A percentile compares a stretch with the other conserved stretches of the same genome.
These are phyloP conservation scores for Trachymyrmex cornetzi DNA, from an alignment of 1,140 invertebrate species.

Conservation along the genomic window DNA sequence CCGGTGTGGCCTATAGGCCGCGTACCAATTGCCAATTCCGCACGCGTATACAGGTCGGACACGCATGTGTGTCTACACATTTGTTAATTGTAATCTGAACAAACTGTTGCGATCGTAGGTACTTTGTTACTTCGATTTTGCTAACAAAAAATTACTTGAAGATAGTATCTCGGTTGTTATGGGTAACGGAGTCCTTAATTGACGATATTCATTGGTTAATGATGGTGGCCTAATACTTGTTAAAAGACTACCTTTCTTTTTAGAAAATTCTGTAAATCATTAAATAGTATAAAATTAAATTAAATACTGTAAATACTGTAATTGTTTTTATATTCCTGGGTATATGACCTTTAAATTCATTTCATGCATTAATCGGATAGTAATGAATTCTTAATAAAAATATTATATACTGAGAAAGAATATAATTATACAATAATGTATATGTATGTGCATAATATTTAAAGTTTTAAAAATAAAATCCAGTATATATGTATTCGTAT, in stretches of 20 bases:
- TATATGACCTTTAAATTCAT: no score
- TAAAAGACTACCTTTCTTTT: neutral
- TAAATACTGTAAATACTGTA: neutral
- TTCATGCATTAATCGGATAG: no score
- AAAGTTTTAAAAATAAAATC: no score
- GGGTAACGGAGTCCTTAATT: neutral
- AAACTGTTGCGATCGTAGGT: slow-evolving; percentile 61
- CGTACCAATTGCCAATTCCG: slow-evolving; percentile 60
- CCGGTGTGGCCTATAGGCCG: slow-evolving; percentile 22
- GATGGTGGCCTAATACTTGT: neutral
- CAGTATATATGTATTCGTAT: neutral
- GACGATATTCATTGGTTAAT: neutral
- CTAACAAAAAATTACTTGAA: neutral
- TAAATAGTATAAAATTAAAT: neutral
- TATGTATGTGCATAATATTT: neutral
- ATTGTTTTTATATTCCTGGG: no score
- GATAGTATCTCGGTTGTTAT: neutral
- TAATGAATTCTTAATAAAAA: neutral
- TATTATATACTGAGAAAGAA: neutral
- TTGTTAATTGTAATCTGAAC: slow-evolving; percentile 82
- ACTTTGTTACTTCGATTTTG: slow-evolving; percentile 57
- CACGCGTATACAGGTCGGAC: neutral
- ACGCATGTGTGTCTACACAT: slow-evolving; percentile 69
- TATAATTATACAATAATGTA: neutral
- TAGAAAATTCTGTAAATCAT: neutral